These are phyloP conservation scores for Liolophura sinensis DNA, from an alignment of 1,140 invertebrate genomes.

Conservation along the genomic window DNA sequence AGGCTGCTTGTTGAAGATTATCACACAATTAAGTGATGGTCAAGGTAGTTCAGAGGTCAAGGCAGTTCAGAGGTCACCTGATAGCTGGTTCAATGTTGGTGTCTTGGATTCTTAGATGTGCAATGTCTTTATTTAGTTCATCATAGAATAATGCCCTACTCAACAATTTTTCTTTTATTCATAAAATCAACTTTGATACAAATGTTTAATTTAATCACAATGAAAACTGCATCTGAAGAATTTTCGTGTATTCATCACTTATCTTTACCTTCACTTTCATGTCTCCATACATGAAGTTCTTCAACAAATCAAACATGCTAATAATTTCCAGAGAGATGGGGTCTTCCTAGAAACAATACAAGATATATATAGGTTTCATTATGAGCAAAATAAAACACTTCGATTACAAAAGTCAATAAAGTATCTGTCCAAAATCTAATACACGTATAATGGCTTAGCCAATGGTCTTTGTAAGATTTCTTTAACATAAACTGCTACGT, in stretches of 20 bases:
- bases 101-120: too few species aligned
- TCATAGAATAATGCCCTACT: too few species aligned
- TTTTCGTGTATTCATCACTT: neutral
- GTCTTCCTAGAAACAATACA: slow-evolving; percentile 27
- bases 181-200: neutral
- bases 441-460: too few species aligned
- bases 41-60: neutral
- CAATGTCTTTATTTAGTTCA: too few species aligned
- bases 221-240: neutral
- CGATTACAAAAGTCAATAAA: too few species aligned
- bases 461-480: too few species aligned
- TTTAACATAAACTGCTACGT: too few species aligned
- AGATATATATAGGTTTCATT: neutral
- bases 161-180: too few species aligned
- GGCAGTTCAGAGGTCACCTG: too few species aligned
- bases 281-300: slow-evolving; percentile 42
- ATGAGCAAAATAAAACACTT: neutral
- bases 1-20: neutral
- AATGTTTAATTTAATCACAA: neutral
- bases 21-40: neutral
- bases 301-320: slow-evolving; percentile 41
- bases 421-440: too few species aligned
- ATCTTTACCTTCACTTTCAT: slow-evolving; percentile 39
- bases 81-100: too few species aligned
- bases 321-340: slow-evolving; percentile 36